These are phyloP conservation scores for Iphiclides podalirius DNA, from an alignment of 2,888 invertebrate species.

Conservation along the genomic window DNA sequence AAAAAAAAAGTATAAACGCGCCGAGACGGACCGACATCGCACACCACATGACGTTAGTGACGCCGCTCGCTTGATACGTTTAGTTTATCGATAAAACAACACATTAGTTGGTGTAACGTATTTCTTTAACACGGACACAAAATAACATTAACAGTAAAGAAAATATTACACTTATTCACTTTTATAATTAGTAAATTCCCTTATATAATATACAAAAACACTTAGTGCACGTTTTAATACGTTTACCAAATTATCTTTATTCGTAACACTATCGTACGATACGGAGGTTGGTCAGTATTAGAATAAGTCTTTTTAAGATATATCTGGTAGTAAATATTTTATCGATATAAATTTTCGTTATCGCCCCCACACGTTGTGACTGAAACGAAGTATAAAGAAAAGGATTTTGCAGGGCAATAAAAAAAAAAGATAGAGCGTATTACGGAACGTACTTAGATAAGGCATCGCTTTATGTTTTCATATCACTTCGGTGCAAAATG, in stretches of 20 bases:
- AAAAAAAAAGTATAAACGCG: constrained; percentile 61
- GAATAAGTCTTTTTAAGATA: not conserved
- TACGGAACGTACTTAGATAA: constrained; percentile 67
- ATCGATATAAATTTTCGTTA: constrained; percentile 35
- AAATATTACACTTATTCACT: no score
- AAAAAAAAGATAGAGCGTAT: constrained; percentile 63
- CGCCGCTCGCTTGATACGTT: constrained; percentile 28
- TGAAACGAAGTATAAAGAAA: constrained; percentile 36
- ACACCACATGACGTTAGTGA: constrained; percentile 49
- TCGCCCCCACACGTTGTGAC: constrained; percentile 38
- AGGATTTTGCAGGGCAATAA: constrained; percentile 60
- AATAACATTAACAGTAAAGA: no score
- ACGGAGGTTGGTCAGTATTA: no score
- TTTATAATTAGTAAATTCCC: no score
- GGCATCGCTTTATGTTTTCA: constrained; percentile 64
- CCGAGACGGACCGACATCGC: constrained; percentile 54
- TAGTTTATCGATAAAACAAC: constrained; percentile 36
- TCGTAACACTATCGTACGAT: no score
- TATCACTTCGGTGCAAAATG: constrained; percentile 64
- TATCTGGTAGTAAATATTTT: not conserved
- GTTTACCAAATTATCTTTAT: no score
- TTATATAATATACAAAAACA: no score
- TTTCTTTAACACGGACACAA: not conserved
- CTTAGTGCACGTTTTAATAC: no score
- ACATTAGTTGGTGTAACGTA: constrained; percentile 1